Conservation (phyloP, 64 coral and sea anemone genomes). For the Pocillopora damicornis region DNA sequence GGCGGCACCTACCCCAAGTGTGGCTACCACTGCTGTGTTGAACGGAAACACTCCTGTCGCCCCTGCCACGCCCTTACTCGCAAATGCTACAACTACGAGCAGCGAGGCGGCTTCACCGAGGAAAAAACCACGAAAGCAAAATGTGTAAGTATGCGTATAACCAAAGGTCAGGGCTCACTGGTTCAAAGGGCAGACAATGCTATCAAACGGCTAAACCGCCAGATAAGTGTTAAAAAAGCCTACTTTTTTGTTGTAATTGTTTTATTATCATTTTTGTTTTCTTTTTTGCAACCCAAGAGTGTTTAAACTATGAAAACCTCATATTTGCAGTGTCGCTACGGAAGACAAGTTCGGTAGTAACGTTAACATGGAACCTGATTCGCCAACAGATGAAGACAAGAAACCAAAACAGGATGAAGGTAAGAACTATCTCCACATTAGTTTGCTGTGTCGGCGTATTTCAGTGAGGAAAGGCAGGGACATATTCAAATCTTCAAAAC, state of each 20-base stretch:
- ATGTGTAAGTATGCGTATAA: constrained; percentile 78
- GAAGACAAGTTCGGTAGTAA: constrained; percentile 95
- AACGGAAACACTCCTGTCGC: constrained; percentile 41
- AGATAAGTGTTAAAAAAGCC: too few species aligned
- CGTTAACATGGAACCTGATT: constrained; percentile 55
- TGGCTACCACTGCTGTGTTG: constrained; percentile 17
- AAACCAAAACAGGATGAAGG: constrained; percentile 71
- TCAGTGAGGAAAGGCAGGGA: not conserved
- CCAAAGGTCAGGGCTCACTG: not conserved
- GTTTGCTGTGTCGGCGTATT: not conserved
- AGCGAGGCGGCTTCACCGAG: constrained; percentile 88
- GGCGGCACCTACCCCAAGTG: constrained; percentile 28
- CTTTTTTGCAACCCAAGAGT: not conserved
- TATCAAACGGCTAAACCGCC: too few species aligned
- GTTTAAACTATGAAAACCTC: not conserved
- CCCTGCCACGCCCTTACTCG: constrained; percentile 22
- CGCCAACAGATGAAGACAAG: constrained; percentile 59
- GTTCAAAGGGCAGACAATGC: not conserved
- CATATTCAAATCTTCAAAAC: too few species aligned
- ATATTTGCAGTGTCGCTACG: constrained; percentile 69
- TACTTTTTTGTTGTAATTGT: not conserved
- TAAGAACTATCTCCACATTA: not conserved
- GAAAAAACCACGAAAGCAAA: constrained; percentile 96
- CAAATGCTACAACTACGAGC: constrained; percentile 41
- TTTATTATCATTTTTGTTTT: not conserved